Evolutionary conservation across 1,140 invertebrate species (phyloP).

Genomic region (Zophobas morio): DNA sequence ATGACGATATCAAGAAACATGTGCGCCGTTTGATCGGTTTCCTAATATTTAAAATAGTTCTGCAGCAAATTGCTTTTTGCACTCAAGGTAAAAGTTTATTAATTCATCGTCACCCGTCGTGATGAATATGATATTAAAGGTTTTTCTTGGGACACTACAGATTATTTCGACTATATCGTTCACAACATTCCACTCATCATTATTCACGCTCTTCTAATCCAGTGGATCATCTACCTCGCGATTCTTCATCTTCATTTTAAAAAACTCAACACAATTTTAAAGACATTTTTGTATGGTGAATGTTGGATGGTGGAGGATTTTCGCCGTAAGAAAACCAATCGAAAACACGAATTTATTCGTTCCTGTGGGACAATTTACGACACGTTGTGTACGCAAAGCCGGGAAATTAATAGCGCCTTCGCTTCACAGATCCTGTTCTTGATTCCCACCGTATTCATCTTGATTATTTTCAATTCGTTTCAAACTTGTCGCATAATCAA

Average conservation of each 20-base stretch:
- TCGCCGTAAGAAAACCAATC: not conserved
- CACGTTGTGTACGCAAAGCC: constrained; percentile 11
- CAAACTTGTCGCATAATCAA: constrained; percentile 8
- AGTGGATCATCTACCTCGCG: constrained; percentile 9
- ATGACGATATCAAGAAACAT: not conserved
- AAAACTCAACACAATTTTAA: constrained; percentile 21
- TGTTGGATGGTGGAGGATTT: constrained; percentile 19
- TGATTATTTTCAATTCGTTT: constrained; percentile 23
- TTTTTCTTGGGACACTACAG: not conserved
- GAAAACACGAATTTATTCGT: not conserved
- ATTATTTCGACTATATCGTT: constrained; percentile 7
- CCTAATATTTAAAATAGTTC: not conserved
- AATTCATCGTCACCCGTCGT: not conserved
- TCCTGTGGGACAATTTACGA: constrained; percentile 37
- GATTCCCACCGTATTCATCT: not conserved
- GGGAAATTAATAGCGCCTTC: constrained; percentile 14
- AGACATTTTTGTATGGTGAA: constrained; percentile 11
- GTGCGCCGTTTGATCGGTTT: not conserved
- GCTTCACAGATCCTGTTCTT: constrained; percentile 22
- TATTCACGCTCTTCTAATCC: constrained; percentile 7
- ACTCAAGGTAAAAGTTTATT: constrained; percentile 8
- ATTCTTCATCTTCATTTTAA: constrained; percentile 19
- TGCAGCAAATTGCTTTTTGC: constrained; percentile 6
- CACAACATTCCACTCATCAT: constrained; percentile 10
- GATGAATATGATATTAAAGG: constrained; percentile 2